Evolutionary conservation across 2,113 vertebrate species (phyloP).

Genomic region (Prietella phreatophila): DNA sequence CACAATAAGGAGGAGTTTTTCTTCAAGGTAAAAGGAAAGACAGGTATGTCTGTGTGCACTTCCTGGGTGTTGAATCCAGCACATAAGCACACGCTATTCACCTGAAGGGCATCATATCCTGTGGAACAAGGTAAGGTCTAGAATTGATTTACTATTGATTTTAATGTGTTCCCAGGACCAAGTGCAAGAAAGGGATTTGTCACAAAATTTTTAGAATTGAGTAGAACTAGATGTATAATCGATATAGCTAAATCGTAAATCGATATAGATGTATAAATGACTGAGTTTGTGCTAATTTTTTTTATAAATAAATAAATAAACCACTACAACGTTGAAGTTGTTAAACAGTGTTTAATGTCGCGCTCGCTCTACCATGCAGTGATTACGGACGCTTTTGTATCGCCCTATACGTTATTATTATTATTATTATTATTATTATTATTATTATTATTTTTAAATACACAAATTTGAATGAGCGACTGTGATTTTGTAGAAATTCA

Average conservation of each 20-base stretch:
- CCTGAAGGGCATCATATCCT: slow-evolving; percentile 28
- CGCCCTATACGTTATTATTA: no score
- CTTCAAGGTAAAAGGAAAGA: slow-evolving; percentile 54
- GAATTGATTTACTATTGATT: neutral
- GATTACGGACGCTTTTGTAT: neutral
- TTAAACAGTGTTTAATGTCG: neutral
- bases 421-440: no score
- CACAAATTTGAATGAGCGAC: neutral
- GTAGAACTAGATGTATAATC: no score
- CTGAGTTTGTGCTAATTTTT: no score
- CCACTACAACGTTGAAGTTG: neutral
- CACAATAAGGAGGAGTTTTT: slow-evolving; percentile 54
- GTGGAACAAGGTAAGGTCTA: slow-evolving; percentile 23
- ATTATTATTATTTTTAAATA: neutral
- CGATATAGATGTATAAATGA: neutral
- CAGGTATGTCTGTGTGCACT: slow-evolving; percentile 28
- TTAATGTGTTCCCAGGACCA: no score
- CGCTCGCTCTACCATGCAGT: neutral
- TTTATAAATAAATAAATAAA: neutral
- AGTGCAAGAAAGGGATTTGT: neutral
- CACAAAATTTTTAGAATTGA: neutral
- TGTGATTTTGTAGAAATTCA: neutral
- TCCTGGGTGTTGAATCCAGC: slow-evolving; percentile 20
- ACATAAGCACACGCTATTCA: neutral
- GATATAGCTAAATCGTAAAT: no score